Conservation (phyloP, 2,888 invertebrate species). For the Gnatocerus cornutus region DNA sequence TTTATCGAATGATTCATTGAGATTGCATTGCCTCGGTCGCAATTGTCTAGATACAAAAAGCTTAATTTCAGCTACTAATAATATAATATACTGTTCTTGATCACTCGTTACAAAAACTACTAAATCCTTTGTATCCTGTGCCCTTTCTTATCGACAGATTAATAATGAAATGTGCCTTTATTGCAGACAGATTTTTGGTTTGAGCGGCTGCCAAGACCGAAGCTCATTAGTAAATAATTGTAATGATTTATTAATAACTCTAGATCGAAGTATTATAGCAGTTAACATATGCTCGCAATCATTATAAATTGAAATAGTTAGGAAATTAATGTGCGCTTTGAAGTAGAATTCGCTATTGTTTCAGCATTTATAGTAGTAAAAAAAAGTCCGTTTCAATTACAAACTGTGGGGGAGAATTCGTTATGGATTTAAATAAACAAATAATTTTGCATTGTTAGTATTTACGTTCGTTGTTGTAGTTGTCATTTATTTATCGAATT, state of each 20-base stretch:
- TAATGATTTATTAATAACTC: too few species aligned
- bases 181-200: too few species aligned
- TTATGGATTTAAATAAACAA: conserved; percentile 40
- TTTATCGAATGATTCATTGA: too few species aligned
- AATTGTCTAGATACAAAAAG: too few species aligned
- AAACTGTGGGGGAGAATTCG: conserved; percentile 19
- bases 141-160: too few species aligned
- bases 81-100: too few species aligned
- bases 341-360: background rate
- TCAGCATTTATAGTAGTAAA: background rate
- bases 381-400: conserved; percentile 29
- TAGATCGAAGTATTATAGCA: background rate
- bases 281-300: background rate
- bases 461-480: conserved; percentile 27
- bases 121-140: too few species aligned
- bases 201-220: too few species aligned
- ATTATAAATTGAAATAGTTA: background rate
- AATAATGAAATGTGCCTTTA: too few species aligned
- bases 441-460: conserved; percentile 37
- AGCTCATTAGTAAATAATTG: background rate
- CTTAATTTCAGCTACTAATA: too few species aligned
- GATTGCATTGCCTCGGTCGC: too few species aligned
- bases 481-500: conserved; percentile 44
- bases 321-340: background rate
- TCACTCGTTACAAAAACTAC: too few species aligned